phyloP scores from a whole-genome alignment of 2,888 invertebrate species.

The Malthinus seriepunctatus region DNA sequence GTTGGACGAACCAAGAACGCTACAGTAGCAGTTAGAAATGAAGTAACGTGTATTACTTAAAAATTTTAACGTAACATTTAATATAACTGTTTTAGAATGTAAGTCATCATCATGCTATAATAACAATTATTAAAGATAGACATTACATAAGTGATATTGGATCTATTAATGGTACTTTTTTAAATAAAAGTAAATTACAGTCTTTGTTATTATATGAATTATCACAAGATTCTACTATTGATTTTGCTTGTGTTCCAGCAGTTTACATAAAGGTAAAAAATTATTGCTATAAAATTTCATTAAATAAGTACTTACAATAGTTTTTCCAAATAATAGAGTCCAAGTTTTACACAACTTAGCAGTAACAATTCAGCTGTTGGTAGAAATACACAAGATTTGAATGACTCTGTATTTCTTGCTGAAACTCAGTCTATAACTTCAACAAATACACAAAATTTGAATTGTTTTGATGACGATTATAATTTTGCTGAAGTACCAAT shows the following conservation, averaged over 20 bases:
- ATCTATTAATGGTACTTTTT: conserved; percentile 49
- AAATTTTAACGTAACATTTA: background rate
- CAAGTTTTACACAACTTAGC: background rate
- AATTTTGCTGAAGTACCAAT: conserved; percentile 11
- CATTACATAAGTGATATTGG: conserved; percentile 48
- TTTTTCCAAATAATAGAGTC: background rate
- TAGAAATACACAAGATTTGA: conserved; percentile 31
- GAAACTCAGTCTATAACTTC: conserved; percentile 37
- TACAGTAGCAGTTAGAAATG: conserved; percentile 45
- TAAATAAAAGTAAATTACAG: conserved; percentile 38
- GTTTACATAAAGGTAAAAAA: conserved; percentile 28
- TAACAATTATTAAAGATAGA: conserved; percentile 44
- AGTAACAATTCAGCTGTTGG: background rate
- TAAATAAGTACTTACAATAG: too few species aligned
- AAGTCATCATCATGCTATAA: conserved; percentile 50
- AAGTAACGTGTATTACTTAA: conserved; percentile 36
- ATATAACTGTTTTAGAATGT: conserved; percentile 41
- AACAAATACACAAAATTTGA: background rate
- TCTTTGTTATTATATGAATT: conserved; percentile 44
- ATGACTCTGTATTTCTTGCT: conserved; percentile 39
- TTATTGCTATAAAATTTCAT: background rate
- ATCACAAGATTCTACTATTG: conserved; percentile 36
- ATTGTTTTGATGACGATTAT: conserved; percentile 22
- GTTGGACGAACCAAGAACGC: conserved; percentile 47
- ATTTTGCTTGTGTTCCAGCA: conserved; percentile 41